A percentile compares a stretch with the other conserved stretches of the same genome.
These are phyloP conservation scores for Ciconia boyciana DNA, from an alignment of 2,113 vertebrate genomes.

Conservation along the genomic window DNA sequence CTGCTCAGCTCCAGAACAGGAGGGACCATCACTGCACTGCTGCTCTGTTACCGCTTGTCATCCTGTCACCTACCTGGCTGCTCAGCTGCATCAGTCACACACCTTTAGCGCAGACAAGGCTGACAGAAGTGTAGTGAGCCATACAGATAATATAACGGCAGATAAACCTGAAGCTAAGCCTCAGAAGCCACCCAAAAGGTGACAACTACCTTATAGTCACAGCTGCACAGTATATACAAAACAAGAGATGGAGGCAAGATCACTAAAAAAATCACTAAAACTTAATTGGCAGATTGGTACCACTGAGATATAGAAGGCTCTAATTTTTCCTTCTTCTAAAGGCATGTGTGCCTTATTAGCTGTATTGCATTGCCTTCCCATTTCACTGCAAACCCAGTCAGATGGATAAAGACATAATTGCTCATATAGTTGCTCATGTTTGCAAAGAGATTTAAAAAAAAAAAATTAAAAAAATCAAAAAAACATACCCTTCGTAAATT, in stretches of 20 bases:
- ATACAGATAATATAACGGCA: not conserved
- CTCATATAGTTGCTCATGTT: not conserved
- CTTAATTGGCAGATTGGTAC: not conserved
- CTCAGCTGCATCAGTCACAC: not conserved
- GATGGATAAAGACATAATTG: not conserved
- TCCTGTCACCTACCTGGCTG: not conserved
- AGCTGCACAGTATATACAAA: not conserved
- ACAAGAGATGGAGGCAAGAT: not conserved
- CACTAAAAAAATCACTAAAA: not conserved
- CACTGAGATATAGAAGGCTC: not conserved
- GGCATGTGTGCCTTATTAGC: not conserved
- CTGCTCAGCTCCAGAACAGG: not conserved
- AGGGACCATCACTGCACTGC: not conserved
- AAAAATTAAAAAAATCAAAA: accelerated
- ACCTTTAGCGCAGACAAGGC: not conserved
- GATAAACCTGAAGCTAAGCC: not conserved
- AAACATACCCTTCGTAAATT: not conserved
- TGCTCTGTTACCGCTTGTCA: not conserved
- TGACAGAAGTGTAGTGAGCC: not conserved
- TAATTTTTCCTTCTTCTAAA: not conserved
- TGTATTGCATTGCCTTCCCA: not conserved
- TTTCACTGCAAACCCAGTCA: not conserved
- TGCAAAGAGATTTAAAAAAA: not conserved
- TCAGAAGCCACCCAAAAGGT: not conserved
- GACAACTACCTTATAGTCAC: not conserved